phyloP scores from a whole-genome alignment of 2,797 vertebrate genomes.

The Dendrocincla tyrannina region DNA sequence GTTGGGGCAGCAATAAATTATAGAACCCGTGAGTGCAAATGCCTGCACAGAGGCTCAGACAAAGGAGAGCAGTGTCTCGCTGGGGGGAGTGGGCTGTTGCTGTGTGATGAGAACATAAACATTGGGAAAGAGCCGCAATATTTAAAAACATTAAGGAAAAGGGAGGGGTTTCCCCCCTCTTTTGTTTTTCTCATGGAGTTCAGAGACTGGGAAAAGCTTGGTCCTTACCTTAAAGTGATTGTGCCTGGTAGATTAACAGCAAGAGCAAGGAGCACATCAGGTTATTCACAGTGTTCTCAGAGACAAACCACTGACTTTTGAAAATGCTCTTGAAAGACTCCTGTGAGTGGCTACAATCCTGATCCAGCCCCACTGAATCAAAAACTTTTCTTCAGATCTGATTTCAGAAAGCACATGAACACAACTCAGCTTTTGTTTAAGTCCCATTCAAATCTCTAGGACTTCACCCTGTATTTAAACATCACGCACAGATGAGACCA shows the following conservation, averaged over 20 bases:
- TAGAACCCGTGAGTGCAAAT: not conserved
- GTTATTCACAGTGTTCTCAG: not conserved
- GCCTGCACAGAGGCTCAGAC: not conserved
- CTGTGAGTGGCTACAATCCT: rapidly evolving
- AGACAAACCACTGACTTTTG: not conserved
- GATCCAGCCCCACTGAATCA: not conserved
- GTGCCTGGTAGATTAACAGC: not conserved
- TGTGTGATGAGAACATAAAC: not conserved
- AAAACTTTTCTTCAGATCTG: not conserved
- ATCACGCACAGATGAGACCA: not conserved
- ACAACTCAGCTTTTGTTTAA: not conserved
- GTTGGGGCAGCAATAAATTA: constrained; percentile 22
- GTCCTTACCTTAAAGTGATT: not conserved
- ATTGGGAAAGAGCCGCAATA: not conserved
- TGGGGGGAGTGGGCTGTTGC: not conserved
- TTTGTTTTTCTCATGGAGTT: not conserved
- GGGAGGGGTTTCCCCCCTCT: not conserved
- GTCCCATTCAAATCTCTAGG: not conserved
- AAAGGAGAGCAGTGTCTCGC: not conserved
- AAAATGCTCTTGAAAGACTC: not conserved
- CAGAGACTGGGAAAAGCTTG: not conserved
- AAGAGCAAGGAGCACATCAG: not conserved
- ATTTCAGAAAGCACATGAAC: not conserved
- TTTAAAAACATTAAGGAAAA: not conserved
- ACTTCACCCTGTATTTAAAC: not conserved